Evolutionary conservation across 2,797 vertebrate genomes (phyloP).

Genomic region (Chlorospingus semifuscus): DNA sequence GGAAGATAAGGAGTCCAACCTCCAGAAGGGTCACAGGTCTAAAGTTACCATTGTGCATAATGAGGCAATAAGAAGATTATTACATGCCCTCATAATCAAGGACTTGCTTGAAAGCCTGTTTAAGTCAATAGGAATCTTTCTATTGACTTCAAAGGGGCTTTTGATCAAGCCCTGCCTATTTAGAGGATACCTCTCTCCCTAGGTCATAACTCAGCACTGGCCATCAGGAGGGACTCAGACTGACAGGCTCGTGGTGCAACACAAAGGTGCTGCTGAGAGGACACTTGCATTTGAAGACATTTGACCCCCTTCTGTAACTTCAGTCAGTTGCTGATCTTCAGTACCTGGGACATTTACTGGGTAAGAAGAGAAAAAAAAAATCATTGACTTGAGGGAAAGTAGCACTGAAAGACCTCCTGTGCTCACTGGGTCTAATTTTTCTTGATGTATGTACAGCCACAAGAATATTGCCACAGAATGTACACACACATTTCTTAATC

Average conservation of each 20-base stretch:
- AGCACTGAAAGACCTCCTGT: neutral
- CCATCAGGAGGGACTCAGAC: neutral
- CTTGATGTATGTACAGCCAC: neutral
- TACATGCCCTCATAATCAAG: neutral
- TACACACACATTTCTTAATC: neutral
- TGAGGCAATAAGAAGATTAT: slow-evolving; percentile 42
- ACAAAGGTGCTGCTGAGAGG: neutral
- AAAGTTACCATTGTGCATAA: slow-evolving; percentile 15
- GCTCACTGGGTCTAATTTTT: neutral
- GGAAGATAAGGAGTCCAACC: neutral
- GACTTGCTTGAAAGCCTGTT: slow-evolving; percentile 28
- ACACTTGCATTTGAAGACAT: neutral
- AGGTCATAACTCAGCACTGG: neutral
- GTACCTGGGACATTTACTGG: neutral
- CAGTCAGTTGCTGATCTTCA: neutral
- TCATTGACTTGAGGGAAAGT: neutral
- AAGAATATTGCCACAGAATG: neutral
- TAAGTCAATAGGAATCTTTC: slow-evolving; percentile 50
- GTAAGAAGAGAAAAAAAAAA: neutral
- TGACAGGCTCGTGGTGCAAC: neutral
- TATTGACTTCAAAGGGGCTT: slow-evolving; percentile 48
- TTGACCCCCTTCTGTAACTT: neutral
- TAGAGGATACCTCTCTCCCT: neutral
- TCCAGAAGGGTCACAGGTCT: neutral
- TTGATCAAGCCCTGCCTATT: slow-evolving; percentile 32